Evolutionary conservation across 2,113 vertebrate species (phyloP).

Genomic region (Silurus asotus): DNA sequence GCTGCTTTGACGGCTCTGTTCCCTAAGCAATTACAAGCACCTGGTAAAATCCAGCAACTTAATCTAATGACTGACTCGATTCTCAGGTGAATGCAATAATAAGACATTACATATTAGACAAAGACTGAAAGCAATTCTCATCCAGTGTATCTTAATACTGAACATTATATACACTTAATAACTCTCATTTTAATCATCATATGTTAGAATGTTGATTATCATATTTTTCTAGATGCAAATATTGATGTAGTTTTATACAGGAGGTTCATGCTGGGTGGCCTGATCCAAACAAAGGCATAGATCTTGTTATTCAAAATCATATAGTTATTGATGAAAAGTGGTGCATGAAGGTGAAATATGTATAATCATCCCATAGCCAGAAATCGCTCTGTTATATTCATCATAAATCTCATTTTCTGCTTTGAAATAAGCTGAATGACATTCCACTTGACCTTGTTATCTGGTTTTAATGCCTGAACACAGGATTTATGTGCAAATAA

Average conservation of each 20-base stretch:
- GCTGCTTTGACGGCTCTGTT: background rate
- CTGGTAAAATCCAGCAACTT: background rate
- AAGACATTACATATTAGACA: background rate
- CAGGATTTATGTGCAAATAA: conserved; percentile 9
- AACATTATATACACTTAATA: background rate
- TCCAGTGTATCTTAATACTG: background rate
- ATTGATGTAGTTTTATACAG: background rate
- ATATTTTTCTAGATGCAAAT: background rate
- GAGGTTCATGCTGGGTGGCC: background rate
- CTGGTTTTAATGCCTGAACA: conserved; percentile 11
- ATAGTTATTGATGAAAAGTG: background rate
- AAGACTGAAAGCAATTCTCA: background rate
- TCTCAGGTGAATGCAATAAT: background rate
- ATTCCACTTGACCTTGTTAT: conserved; percentile 1
- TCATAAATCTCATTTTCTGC: background rate
- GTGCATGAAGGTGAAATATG: conserved; percentile 4
- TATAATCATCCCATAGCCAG: background rate
- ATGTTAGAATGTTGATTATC: too few relatives aligned
- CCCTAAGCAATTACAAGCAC: background rate
- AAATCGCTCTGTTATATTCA: background rate
- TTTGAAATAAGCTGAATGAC: conserved; percentile 1
- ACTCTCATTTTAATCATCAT: background rate
- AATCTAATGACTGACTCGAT: background rate
- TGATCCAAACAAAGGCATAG: background rate
- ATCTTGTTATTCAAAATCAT: background rate